Evolutionary conservation across 2,113 vertebrate species (phyloP), one percentile per base, ranked within the genome.

Genomic region (Ammodytes dubius): DNA sequence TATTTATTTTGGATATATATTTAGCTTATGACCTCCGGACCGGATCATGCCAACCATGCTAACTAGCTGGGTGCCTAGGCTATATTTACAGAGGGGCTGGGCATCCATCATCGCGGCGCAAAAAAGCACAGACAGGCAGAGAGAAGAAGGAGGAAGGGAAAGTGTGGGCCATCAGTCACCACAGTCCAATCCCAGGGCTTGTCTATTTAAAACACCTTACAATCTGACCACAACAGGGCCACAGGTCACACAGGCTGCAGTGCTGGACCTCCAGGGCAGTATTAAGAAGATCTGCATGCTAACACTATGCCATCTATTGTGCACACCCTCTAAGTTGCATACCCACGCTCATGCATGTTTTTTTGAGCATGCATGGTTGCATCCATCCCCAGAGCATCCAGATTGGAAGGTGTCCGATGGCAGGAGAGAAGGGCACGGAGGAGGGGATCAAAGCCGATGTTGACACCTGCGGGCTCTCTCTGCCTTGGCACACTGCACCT

Each of bases 1-100:
- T 92, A 94, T 95, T 93, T 94, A 94, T 94, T 91, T 92, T 92
- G 91, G 77, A 83, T 79, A 66, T 94, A 95, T 93, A 94, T 94
- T 87, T 94, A 94, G 91, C 75, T 61, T 68, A 83, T 95, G 94
- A 95, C 89, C 78, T 73, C 86, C 57, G 7, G 88, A 75, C 77
- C 82, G 89, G 91, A 90, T 84, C 87, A 95, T 89, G 93, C 87
- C 93, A 93, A 63, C 89, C 91, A 95, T 93, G 92, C 91, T 94
- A 95, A 95, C 93, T 93, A 95, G 94, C 91, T 88, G 83, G 89
- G 86, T 27, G 27, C 86, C 72, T 80, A 69, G 70, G 87, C 85
- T 95, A 95, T 95, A 95, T 95, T 95, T 95, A 94, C 68, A 50
- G 87, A 90, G 88, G 27, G 88, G 89, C 79, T 83, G 91, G 90